phyloP scores from a whole-genome alignment of 2,797 vertebrate genomes.

The Trachops cirrhosus region DNA sequence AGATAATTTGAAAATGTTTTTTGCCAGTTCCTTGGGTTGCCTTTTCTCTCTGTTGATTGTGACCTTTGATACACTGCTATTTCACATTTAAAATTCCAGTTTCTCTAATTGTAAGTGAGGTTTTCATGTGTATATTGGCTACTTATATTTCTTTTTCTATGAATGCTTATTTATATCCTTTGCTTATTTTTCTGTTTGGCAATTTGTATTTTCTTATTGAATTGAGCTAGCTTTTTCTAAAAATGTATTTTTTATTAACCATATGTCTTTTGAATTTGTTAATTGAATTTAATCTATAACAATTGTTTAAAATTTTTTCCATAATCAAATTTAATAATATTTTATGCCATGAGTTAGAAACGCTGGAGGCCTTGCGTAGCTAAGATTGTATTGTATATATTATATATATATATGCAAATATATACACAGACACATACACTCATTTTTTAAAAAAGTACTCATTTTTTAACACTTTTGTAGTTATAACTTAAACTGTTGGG shows the following conservation, averaged over 20 bases:
- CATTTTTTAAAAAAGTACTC: too few species aligned
- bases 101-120: neutral
- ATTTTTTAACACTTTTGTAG: neutral
- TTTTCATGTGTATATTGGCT: neutral
- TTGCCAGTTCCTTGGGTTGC: neutral
- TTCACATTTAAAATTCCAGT: neutral
- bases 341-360: neutral
- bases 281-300: neutral
- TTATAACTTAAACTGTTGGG: neutral
- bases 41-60: neutral
- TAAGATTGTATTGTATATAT: neutral
- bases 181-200: neutral
- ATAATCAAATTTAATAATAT: neutral
- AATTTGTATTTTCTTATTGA: neutral
- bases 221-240: neutral
- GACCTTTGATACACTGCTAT: neutral
- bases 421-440: neutral
- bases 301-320: neutral
- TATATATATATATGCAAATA: neutral
- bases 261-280: neutral
- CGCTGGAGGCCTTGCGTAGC: neutral
- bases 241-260: neutral
- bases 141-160: neutral
- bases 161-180: neutral
- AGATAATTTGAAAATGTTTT: neutral